Evolutionary conservation across 2,113 vertebrate genomes (phyloP).

Genomic region (Apus apus): DNA sequence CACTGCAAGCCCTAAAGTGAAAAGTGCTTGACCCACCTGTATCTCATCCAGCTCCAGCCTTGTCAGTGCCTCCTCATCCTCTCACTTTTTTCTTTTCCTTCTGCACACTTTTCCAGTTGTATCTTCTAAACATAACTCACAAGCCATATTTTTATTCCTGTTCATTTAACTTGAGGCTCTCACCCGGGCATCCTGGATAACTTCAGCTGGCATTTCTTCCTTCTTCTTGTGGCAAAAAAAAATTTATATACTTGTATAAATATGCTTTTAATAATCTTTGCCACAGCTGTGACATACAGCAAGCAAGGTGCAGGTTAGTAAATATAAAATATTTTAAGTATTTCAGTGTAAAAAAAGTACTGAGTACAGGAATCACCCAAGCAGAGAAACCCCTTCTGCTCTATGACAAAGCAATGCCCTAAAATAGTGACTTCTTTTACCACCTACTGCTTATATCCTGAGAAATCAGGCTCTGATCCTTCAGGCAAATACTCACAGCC

Average conservation of each 20-base stretch:
- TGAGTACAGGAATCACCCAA: not conserved
- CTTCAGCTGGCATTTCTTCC: not conserved
- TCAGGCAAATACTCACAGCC: not conserved
- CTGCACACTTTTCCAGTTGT: not conserved
- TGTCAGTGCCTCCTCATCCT: not conserved
- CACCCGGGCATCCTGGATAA: not conserved
- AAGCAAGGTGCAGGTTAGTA: not conserved
- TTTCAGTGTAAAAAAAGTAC: not conserved
- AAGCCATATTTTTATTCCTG: not conserved
- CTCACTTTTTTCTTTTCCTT: not conserved
- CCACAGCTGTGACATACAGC: not conserved
- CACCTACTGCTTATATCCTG: not conserved
- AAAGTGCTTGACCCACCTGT: not conserved
- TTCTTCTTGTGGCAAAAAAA: not conserved
- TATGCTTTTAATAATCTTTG: not conserved
- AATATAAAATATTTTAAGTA: not conserved
- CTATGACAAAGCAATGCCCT: not conserved
- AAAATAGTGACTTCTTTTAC: not conserved
- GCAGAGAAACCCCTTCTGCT: rapidly evolving
- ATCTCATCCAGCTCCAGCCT: not conserved
- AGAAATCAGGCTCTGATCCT: not conserved
- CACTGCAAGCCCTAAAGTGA: not conserved
- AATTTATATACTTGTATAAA: not conserved
- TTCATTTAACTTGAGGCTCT: not conserved
- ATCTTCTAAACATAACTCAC: not conserved